A percentile compares a stretch with the other conserved stretches of the same genome.
Evolutionary conservation across 2,797 vertebrate species (phyloP).

Genomic region (Oreortyx pictus): DNA sequence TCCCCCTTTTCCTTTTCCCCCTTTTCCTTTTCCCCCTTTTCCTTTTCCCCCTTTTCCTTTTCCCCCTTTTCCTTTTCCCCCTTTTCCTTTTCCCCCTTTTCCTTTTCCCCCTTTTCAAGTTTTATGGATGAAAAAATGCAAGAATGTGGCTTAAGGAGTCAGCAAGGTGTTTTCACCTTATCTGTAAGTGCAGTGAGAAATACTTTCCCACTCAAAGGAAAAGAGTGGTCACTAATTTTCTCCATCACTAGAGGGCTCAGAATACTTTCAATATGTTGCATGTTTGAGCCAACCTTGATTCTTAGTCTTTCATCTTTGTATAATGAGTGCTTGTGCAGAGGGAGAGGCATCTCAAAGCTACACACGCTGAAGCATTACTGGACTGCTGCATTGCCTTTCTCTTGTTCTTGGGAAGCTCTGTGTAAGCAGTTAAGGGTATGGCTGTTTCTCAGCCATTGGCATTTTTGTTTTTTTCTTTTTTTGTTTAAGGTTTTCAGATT

Average conservation of each 20-base stretch:
- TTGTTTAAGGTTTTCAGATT: neutral
- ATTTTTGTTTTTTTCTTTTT: neutral
- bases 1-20: no score
- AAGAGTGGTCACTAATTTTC: conserved; percentile 20
- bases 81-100: neutral
- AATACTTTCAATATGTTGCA: conserved; percentile 35
- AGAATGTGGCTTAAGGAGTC: neutral
- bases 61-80: no score
- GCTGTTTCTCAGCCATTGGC: neutral
- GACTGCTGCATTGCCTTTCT: neutral
- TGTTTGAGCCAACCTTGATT: neutral
- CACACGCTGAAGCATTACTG: accelerated
- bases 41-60: no score
- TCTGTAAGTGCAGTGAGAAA: neutral
- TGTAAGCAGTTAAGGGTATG: neutral
- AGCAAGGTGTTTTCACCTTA: neutral
- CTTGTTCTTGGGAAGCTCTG: neutral
- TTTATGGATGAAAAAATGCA: neutral
- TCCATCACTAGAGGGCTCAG: conserved; percentile 58
- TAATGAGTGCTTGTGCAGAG: neutral
- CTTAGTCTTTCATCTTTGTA: neutral
- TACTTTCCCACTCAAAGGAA: neutral
- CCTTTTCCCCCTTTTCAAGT: neutral
- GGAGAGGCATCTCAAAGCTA: neutral
- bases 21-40: neutral